Evolutionary conservation across 2,113 vertebrate genomes (phyloP), one percentile per base, ranked within the genome.

Genomic region (Tapirus terrestris): DNA sequence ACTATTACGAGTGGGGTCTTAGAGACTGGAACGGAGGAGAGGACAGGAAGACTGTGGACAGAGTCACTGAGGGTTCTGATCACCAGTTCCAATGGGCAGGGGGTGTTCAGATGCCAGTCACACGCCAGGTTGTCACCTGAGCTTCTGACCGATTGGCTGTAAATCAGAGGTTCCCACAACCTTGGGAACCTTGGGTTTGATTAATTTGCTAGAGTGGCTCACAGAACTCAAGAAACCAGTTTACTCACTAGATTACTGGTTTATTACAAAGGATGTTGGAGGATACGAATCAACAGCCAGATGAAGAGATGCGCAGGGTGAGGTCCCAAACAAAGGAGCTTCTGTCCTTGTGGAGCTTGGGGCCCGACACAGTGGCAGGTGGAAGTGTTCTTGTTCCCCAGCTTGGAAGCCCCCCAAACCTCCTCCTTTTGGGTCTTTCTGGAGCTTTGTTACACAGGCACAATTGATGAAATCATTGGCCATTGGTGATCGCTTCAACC

Each of bases 281-380:
- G 51, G 33, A 8, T 36, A 25, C 0, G 3, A 25, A 36, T 33
- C 53, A 14, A 53, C 29, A 53, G 31, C 31, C 33, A 58, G 33
- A 16, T 1, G 5, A 33, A 20, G 20, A 23, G 51, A 56, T 17
- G 51, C 45, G 8, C 33, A 51, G 45, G 29, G 18, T 8, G 33
- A 58, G 77, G 3, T 8, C 51, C 20, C 5, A 6, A 39, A 23
- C 33, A 3, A 56, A 79, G 12, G 33, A 56, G 51, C 51, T 23
- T 14, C 33, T 79, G 76, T 79, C 51, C 12, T n/a, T 2, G 4
- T 27, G 53, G 33, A 58, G 77, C 27, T 36, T 58, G 12, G 20
- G 77, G 53, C 53, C 2, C 1, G n/a, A 7, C 21, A 9, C 0
- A 7, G 51, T 14, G 2, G 21, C n/a, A 36, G 25, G 21, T 8